Base-by-base conservation (phyloP, 2,888 invertebrate species). In the Bruchidius siliquastri region DNA sequence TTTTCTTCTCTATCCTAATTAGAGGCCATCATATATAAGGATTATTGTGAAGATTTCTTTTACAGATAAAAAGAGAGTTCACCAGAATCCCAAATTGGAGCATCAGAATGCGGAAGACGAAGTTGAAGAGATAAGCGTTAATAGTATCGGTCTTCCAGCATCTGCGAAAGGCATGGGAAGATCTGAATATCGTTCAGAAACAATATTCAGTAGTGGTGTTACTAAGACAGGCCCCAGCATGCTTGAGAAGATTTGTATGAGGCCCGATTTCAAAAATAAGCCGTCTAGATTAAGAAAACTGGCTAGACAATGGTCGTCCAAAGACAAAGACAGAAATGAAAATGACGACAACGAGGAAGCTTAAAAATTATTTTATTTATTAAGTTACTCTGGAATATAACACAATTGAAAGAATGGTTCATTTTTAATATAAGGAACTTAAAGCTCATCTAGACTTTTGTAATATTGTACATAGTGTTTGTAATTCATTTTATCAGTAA, bases 241-340 rank as follows among this genome's bases (percentile, higher is more conserved):
- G 0, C 69, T 77, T 6, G 76, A 78, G 22, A 72, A 76, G 72
- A 73, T 81, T 6, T 79, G 79, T 78, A 83, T 87, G 0, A 88
- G 88, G 76, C 90, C 90, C 1, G 86, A 87, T 76, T 90, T 90
- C 80, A 81, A 85, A 67, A 89, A 88, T 81, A 87, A 83, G 81
- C 87, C 87, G 80, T 88, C 89, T 71, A 82, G 79, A 74, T 84
- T 87, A 70, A 85, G 88, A 72, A 86, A 84, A 73, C 85, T 89
- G 8, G 85, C 87, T 2, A 86, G 84, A 76, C 80, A 77, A 69
- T 79, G 79, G 77, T 79, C 81, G 22, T 74, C 75, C 26, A 79
- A 76, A 68, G 77, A 76, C 10, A 77, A 72, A 71, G 68, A 75
- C 10, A 73, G 69, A 21, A 32, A 68, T n/a, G 21, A 30, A 21